Evolutionary conservation across 2,113 vertebrate species (phyloP), one percentile per base, ranked within the genome.

Genomic region (Melanerpes aurifrons): DNA sequence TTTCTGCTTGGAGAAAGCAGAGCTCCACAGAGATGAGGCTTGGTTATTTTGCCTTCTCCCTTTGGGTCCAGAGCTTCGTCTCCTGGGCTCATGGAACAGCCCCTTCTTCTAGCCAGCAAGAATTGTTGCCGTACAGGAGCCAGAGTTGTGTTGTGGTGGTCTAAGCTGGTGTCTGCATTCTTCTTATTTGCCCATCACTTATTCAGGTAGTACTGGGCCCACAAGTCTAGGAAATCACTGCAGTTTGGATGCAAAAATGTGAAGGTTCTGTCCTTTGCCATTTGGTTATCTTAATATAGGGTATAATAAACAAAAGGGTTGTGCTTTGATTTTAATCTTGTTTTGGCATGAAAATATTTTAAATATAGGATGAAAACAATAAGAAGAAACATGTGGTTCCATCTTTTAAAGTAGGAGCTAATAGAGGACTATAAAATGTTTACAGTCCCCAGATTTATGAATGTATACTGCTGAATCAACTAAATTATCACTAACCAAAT

Each of bases 171-270:
- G 1, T 56, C 61, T 24, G 15, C 21, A 2, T 48, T 50, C 29
- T 28, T 66, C 58, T 76, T 1, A 4, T 18, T 56, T 31, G 29
- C 25, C 25, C 24, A 2, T 31, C 31, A 25, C 20, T 17, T 2
- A 1, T 26, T 80, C 9, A 47, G 0, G 18, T 37, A 57, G 57
- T 0, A 0, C 50, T 50, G 37, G 22, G 47, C 40, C 32, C 37
- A 18, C 3, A 9, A 3, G 29, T 26, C 43, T 26, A 24, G 48
- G 18, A n/a, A 48, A 4, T 18, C 21, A 21, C 50, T 56, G 10
- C n/a, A 59, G 28, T 0, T 0, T 50, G 48, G 48, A 22, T 50
- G 48, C 48, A 22, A 50, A 50, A 50, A 58, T 50, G 48, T 22
- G 48, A 32, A 66, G 22, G 12, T 62, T 54, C 37, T 57, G 69